Percentiles rank a stretch among this genome's conserved stretches.
Evolutionary conservation across 1,140 invertebrate genomes (phyloP).

Genomic region (Drosophila yakuba): DNA sequence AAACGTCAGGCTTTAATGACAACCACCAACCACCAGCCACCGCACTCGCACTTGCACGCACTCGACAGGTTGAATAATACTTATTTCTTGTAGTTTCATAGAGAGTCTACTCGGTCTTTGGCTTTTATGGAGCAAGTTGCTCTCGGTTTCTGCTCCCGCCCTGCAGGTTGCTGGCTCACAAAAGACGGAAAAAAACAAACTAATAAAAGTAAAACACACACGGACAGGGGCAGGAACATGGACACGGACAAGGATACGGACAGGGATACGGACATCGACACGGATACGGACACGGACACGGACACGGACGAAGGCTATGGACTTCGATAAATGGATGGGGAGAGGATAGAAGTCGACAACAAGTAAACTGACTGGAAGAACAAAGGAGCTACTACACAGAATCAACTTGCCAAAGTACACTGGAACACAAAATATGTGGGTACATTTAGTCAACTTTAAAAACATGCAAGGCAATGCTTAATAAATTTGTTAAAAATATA

Average conservation of each 20-base stretch:
- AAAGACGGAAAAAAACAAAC: conserved; percentile 64
- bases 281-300: conserved; percentile 28
- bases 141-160: conserved; percentile 9
- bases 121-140: conserved; percentile 62
- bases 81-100: conserved; percentile 48
- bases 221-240: conserved; percentile 36
- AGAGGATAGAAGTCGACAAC: conserved; percentile 17
- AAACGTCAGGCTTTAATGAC: conserved; percentile 62
- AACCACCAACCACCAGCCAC: conserved; percentile 20
- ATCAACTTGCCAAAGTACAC: conserved; percentile 21
- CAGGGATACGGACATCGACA: conserved; percentile 14
- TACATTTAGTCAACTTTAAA: no score
- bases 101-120: conserved; percentile 55
- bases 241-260: conserved; percentile 42
- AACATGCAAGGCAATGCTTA: no score
- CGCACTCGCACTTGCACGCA: conserved; percentile 26
- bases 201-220: conserved; percentile 73
- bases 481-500: no score
- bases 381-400: conserved; percentile 31
- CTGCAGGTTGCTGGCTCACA: conserved; percentile 20
- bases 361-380: conserved; percentile 31
- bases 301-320: conserved; percentile 37
- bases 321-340: conserved; percentile 27
- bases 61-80: conserved; percentile 56
- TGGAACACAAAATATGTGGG: background rate